phyloP scores from a whole-genome alignment of 2,797 vertebrate genomes.

The Acanthurus tractus region DNA sequence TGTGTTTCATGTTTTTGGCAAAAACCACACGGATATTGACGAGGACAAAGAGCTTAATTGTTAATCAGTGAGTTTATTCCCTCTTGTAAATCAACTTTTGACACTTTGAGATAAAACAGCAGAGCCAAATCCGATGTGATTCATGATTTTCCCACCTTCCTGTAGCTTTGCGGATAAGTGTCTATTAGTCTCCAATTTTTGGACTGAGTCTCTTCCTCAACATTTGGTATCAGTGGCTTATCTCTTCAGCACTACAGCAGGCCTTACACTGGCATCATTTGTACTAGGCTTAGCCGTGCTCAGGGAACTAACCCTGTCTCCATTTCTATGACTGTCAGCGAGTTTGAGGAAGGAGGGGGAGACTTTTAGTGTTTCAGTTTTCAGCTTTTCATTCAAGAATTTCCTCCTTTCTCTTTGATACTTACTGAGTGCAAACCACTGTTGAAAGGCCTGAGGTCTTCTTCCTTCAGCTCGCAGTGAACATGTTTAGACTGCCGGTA shows the following conservation, averaged over 20 bases:
- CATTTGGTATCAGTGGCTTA: conserved; percentile 84
- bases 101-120: conserved; percentile 18
- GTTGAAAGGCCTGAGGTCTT: conserved; percentile 60
- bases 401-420: conserved; percentile 56
- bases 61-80: conserved; percentile 18
- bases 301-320: conserved; percentile 82
- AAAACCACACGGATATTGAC: neutral
- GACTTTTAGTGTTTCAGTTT: conserved; percentile 80
- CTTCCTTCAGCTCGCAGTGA: conserved; percentile 51
- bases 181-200: conserved; percentile 78
- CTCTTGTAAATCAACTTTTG: conserved; percentile 23
- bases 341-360: conserved; percentile 72
- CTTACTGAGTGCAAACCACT: conserved; percentile 54
- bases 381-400: conserved; percentile 77
- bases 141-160: conserved; percentile 54
- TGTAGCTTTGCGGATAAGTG: conserved; percentile 59
- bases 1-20: conserved; percentile 10
- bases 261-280: conserved; percentile 86
- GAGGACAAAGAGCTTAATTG: neutral
- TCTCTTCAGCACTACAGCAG: conserved; percentile 84
- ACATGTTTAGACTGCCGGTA: conserved; percentile 75
- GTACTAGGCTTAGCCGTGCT: conserved; percentile 83
- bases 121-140: conserved; percentile 37
- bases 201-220: conserved; percentile 69
- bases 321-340: conserved; percentile 76